Evolutionary conservation across 2,888 invertebrate species (phyloP).

Genomic region (Dioctria rufipes): DNA sequence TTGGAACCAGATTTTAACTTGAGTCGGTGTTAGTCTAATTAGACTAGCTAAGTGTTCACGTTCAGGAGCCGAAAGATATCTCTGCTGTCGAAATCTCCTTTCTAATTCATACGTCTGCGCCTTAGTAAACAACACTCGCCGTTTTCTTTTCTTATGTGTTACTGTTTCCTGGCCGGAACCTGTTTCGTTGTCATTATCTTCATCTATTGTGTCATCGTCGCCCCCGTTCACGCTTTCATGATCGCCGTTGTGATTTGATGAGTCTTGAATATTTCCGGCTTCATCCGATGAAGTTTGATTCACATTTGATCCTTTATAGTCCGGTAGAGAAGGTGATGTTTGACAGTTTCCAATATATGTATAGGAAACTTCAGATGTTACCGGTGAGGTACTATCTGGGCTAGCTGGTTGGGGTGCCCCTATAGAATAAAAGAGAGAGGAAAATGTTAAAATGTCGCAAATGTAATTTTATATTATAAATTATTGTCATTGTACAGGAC

Average conservation of each 20-base stretch:
- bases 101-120: slow-evolving; percentile 98
- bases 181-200: slow-evolving; percentile 71
- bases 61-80: slow-evolving; percentile 98
- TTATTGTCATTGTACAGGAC: slow-evolving; percentile 8
- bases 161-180: slow-evolving; percentile 71
- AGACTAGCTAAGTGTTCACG: slow-evolving; percentile 96
- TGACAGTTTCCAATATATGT: slow-evolving; percentile 69
- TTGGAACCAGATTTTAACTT: slow-evolving; percentile 99
- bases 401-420: slow-evolving; percentile 80
- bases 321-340: slow-evolving; percentile 68
- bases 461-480: slow-evolving; percentile 15
- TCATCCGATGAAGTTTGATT: slow-evolving; percentile 66
- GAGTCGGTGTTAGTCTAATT: slow-evolving; percentile 96
- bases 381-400: slow-evolving; percentile 90
- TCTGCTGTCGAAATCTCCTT: slow-evolving; percentile 93
- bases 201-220: slow-evolving; percentile 72
- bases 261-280: slow-evolving; percentile 64
- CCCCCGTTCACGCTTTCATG: slow-evolving; percentile 68
- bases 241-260: slow-evolving; percentile 53
- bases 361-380: slow-evolving; percentile 82
- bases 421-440: slow-evolving; percentile 64
- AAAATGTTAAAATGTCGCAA: slow-evolving; percentile 5
- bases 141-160: slow-evolving; percentile 89
- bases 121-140: slow-evolving; percentile 97
- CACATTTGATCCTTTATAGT: slow-evolving; percentile 67